Base-by-base conservation (phyloP, 92 coral and sea anemone genomes). In the Porites evermanni region DNA sequence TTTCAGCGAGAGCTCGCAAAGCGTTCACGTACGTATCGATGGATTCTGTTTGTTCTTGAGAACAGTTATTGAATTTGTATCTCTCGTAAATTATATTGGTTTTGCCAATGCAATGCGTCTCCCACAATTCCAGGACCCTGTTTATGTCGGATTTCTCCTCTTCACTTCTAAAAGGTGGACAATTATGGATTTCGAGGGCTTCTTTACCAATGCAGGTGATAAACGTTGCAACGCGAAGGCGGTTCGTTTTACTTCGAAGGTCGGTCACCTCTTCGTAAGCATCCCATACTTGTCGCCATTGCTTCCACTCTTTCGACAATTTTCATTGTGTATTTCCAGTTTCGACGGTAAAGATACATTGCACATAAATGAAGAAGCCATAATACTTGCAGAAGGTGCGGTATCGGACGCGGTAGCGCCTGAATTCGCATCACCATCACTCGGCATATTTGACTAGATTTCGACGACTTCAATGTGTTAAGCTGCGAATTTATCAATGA, bases 101-200 rank as follows among this genome's bases (percentile, higher is more conserved):
- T 38, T 38, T 38, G 47, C 47, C 47, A 4, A 38, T 38, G 47
- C 47, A 38, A 38, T 38, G 47, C 47, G 5, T 38, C 47, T 38
- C 47, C 47, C 47, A 4, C 47, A 38, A 38, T 38, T 38, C 47
- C 47, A 38, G 47, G 47, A 38, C 47, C 6, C 2, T 38, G 6
- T 3, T 38, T 51, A 85, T 84, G 79, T 87, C 67, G 19, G 74
- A 54, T 77, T 85, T 93, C 69, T 92, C 91, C 20, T 51, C 93
- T 50, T 92, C 91, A 38, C 47, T 76, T 64, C 52, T 47, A 58
- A 89, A 92, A 13, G 82, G 95, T 5, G 82, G 81, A 11, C 87
- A 86, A 60, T 80, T 88, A 71, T 89, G 90, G 2, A 80, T 69
- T 53, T 81, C 90, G 0, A 90, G 83, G 7, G 88, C 91, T 38